phyloP scores from a whole-genome alignment of 1,140 invertebrate species.

The Apis laboriosa region DNA sequence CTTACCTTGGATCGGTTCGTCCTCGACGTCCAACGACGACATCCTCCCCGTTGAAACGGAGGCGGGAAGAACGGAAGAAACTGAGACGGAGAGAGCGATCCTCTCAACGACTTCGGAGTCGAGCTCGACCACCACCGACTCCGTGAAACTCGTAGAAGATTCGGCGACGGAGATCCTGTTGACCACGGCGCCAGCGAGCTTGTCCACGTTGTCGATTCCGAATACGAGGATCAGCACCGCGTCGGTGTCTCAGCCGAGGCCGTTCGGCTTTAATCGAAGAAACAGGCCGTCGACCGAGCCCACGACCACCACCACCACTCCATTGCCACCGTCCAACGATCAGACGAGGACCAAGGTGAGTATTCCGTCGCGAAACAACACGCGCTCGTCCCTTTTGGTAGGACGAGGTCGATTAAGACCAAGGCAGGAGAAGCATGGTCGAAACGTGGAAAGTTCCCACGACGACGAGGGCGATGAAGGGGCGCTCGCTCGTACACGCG shows the following conservation, averaged over 20 bases:
- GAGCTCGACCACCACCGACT: slow-evolving; percentile 56
- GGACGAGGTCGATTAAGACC: slow-evolving; percentile 69
- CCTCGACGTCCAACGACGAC: slow-evolving; percentile 19
- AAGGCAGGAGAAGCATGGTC: slow-evolving; percentile 43
- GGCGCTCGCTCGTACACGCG: neutral
- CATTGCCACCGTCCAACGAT: slow-evolving; percentile 67
- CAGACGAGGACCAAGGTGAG: slow-evolving; percentile 78
- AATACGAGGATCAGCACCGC: slow-evolving; percentile 47
- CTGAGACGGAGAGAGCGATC: slow-evolving; percentile 17
- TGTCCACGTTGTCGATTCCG: slow-evolving; percentile 4
- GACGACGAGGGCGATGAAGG: neutral
- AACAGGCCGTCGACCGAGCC: slow-evolving; percentile 73
- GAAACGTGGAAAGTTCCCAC: slow-evolving; percentile 15
- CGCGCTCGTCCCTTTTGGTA: slow-evolving; percentile 71
- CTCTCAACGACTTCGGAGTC: neutral
- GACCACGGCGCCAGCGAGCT: slow-evolving; percentile 63
- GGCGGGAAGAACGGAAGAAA: neutral
- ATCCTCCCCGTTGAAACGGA: neutral
- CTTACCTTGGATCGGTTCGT: slow-evolving; percentile 13
- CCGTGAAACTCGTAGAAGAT: slow-evolving; percentile 69
- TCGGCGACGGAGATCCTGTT: slow-evolving; percentile 74
- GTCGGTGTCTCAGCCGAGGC: slow-evolving; percentile 81
- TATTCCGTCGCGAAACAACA: slow-evolving; percentile 76
- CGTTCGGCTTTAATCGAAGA: slow-evolving; percentile 81
- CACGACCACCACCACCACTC: slow-evolving; percentile 70